A percentile compares a stretch with the other conserved stretches of the same genome.
phyloP scores from a whole-genome alignment of 2,888 invertebrate species.

The Hypomecis atomaria region DNA sequence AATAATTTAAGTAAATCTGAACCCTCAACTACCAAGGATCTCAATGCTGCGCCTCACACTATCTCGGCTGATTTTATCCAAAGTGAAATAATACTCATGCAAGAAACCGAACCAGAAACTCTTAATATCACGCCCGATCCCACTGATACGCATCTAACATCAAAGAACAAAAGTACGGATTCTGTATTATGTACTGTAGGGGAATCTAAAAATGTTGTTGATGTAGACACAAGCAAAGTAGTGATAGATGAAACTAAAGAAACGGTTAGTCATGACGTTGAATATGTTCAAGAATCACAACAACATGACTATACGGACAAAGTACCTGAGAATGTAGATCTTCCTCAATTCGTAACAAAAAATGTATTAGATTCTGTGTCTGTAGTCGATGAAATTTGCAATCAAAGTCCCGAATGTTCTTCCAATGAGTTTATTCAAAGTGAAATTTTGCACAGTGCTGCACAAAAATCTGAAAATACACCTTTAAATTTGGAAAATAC shows the following conservation, averaged over 20 bases:
- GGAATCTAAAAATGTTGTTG: conserved; percentile 3
- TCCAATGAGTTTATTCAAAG: conserved; percentile 56
- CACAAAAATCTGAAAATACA: conserved; percentile 23
- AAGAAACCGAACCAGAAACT: conserved; percentile 21
- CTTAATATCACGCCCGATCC: conserved; percentile 24
- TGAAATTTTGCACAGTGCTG: conserved; percentile 46
- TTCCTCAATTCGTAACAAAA: neutral
- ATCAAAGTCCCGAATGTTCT: conserved; percentile 19
- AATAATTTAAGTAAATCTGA: neutral
- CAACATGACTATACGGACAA: conserved; percentile 2
- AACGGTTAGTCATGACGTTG: conserved; percentile 53
- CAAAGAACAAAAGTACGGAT: conserved; percentile 32
- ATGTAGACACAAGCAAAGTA: conserved; percentile 11
- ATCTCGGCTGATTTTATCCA: conserved; percentile 61
- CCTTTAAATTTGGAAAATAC: conserved; percentile 15
- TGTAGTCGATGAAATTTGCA: neutral
- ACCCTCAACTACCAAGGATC: conserved; percentile 4
- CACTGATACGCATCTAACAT: conserved; percentile 35
- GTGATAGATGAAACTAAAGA: conserved; percentile 47
- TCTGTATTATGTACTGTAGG: conserved; percentile 15
- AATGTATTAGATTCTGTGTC: conserved; percentile 4
- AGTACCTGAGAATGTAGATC: neutral
- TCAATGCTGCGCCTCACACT: conserved; percentile 51
- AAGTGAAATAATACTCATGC: conserved; percentile 47
- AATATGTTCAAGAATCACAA: conserved; percentile 35